Conservation (phyloP, 2,113 vertebrate species). For the Cariama cristata region DNA sequence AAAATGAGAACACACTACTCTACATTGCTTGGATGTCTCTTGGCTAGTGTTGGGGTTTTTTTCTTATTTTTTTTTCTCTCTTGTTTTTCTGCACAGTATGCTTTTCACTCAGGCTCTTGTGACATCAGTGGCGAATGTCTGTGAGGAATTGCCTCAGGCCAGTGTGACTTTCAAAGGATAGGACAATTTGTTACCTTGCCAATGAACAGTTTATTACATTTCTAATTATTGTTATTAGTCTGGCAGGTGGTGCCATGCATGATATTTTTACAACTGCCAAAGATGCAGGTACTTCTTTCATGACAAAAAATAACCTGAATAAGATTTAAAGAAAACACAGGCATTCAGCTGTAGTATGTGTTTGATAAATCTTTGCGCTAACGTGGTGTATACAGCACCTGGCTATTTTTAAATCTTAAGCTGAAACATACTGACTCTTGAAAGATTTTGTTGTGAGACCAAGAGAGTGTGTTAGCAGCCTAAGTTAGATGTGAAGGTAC, state of each 20-base stretch:
- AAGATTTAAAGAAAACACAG: not conserved
- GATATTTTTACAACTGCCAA: slow-evolving; percentile 43
- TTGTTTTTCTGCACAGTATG: not conserved
- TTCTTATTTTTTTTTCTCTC: not conserved
- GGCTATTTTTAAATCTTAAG: not conserved
- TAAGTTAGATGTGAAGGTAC: not conserved
- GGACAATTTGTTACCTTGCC: slow-evolving; percentile 65
- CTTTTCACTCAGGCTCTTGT: slow-evolving; percentile 31
- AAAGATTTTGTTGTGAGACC: not conserved
- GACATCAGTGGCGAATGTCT: slow-evolving; percentile 48
- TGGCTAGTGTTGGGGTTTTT: not conserved
- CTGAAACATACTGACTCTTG: not conserved
- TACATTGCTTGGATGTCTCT: not conserved
- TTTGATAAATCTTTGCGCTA: not conserved
- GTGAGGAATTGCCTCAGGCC: slow-evolving; percentile 56
- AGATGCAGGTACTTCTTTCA: slow-evolving; percentile 44
- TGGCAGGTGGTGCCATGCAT: slow-evolving; percentile 61
- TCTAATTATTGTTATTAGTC: slow-evolving; percentile 79
- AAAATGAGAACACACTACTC: not conserved
- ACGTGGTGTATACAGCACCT: not conserved
- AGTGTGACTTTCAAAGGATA: slow-evolving; percentile 74
- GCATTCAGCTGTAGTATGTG: not conserved
- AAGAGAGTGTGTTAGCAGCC: not conserved
- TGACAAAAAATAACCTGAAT: not conserved
- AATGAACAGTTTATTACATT: slow-evolving; percentile 74